Conservation (phyloP, 2,888 invertebrate genomes). For the Perizoma flavofasciatum region DNA sequence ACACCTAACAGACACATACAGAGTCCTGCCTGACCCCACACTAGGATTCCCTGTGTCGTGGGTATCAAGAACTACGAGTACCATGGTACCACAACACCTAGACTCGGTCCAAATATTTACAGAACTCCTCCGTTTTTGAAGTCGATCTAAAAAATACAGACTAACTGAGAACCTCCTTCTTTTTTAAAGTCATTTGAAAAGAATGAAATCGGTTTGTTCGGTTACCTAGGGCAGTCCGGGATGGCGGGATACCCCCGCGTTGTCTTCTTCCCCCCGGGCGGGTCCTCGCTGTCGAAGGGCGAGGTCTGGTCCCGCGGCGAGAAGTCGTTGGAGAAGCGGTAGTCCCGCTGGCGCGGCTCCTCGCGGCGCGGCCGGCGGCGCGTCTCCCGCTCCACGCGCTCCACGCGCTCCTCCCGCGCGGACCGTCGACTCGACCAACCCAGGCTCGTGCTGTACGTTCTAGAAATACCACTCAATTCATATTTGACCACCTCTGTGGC, state of each 20-base stretch:
- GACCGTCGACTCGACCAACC: constrained; percentile 60
- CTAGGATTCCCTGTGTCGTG: no score
- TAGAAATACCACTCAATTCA: background rate
- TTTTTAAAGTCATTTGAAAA: no score
- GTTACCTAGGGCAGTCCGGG: constrained; percentile 68
- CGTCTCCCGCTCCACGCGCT: constrained; percentile 48
- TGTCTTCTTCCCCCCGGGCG: constrained; percentile 61
- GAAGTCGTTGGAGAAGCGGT: constrained; percentile 85
- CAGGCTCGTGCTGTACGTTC: constrained; percentile 71
- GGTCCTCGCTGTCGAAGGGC: constrained; percentile 86
- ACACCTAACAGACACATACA: no score
- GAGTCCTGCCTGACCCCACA: no score
- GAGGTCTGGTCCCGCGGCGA: constrained; percentile 81
- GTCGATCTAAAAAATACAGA: no score
- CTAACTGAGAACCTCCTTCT: no score
- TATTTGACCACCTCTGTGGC: no score
- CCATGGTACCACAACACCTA: no score
- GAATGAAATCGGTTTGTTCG: no score
- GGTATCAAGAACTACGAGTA: no score
- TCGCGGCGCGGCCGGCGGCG: constrained; percentile 54
- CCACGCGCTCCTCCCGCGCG: constrained; percentile 49
- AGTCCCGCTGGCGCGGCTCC: constrained; percentile 59
- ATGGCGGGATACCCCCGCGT: constrained; percentile 62
- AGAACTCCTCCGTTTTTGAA: no score
- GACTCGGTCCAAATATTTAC: no score